Evolutionary conservation across 2,888 invertebrate genomes (phyloP).

Genomic region (Drosophila histrio): DNA sequence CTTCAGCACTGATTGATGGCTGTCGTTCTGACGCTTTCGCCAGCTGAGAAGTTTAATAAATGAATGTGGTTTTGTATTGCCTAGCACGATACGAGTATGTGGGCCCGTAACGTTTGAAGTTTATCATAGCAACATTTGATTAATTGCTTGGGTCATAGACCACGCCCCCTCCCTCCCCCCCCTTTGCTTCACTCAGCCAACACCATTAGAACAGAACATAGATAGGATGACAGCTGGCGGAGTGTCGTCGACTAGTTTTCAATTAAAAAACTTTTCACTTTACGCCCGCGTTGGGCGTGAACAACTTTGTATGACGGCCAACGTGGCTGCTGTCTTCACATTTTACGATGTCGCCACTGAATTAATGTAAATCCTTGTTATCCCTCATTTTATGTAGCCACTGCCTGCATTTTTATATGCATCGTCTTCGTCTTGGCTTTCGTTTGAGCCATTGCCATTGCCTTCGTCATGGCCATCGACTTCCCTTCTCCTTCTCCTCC

Average conservation of each 20-base stretch:
- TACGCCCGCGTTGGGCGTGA: slow-evolving; percentile 14
- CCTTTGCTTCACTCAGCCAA: neutral
- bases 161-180: neutral
- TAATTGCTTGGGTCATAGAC: slow-evolving; percentile 50
- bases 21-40: slow-evolving; percentile 55
- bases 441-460: neutral
- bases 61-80: slow-evolving; percentile 64
- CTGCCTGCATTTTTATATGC: slow-evolving; percentile 57
- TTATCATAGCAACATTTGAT: slow-evolving; percentile 64
- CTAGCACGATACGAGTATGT: slow-evolving; percentile 9
- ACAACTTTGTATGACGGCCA: slow-evolving; percentile 36
- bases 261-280: slow-evolving; percentile 57
- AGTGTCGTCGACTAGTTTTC: slow-evolving; percentile 45
- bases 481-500: neutral
- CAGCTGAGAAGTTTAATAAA: slow-evolving; percentile 70
- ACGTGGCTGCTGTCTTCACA: slow-evolving; percentile 21
- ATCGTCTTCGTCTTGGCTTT: slow-evolving; percentile 9
- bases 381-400: slow-evolving; percentile 63
- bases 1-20: slow-evolving; percentile 66
- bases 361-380: slow-evolving; percentile 72
- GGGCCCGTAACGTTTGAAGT: slow-evolving; percentile 41
- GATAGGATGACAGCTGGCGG: slow-evolving; percentile 40
- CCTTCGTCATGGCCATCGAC: neutral
- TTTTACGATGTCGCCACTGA: slow-evolving; percentile 59
- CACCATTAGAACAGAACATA: neutral